A percentile compares a stretch with the other conserved stretches of the same genome.
Conservation (phyloP, 2,113 vertebrate genomes). For the Illadopsis cleaveri region DNA sequence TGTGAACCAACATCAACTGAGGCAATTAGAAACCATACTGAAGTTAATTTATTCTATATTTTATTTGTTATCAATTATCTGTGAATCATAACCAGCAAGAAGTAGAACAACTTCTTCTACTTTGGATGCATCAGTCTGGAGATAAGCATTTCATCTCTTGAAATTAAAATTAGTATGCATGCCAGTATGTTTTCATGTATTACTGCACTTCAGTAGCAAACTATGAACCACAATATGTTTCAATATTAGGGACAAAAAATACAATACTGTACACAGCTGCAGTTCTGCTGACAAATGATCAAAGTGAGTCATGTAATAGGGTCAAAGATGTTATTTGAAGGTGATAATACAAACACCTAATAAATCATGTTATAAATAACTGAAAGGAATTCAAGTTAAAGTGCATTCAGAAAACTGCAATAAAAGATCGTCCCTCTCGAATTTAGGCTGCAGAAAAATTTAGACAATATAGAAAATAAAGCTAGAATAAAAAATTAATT, state of each 20-base stretch:
- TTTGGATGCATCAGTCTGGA: neutral
- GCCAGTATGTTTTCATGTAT: neutral
- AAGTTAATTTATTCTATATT: neutral
- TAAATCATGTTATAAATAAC: conserved; percentile 39
- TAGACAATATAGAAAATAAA: neutral
- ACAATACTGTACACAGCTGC: neutral
- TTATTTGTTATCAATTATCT: neutral
- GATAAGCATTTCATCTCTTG: neutral
- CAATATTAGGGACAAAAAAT: neutral
- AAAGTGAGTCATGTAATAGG: neutral
- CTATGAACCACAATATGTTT: neutral
- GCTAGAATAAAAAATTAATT: neutral
- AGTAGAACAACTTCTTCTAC: neutral
- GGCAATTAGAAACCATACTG: neutral
- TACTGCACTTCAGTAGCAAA: neutral
- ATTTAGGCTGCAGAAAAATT: neutral
- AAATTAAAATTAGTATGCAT: neutral
- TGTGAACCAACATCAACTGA: neutral
- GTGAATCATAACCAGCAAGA: neutral
- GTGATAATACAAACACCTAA: conserved; percentile 20
- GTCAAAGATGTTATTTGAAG: conserved; percentile 48
- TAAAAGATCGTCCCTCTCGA: neutral
- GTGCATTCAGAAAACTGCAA: neutral
- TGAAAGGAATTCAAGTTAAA: neutral
- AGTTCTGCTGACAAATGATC: conserved; percentile 34